Percentiles rank a stretch among this genome's conserved stretches.
Conservation (phyloP, 2,888 invertebrate species). For the Abrostola tripartita region DNA sequence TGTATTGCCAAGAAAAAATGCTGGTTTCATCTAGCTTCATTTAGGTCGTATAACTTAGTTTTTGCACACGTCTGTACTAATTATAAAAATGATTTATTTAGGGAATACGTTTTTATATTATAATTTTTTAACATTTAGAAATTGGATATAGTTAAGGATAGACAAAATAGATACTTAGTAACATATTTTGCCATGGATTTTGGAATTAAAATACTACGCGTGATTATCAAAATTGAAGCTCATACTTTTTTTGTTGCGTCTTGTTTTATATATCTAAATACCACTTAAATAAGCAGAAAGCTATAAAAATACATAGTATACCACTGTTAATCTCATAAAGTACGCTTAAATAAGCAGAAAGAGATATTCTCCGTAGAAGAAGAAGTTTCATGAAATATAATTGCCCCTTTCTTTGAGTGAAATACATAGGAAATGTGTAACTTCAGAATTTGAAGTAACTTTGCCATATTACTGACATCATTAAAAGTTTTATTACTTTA, state of each 20-base stretch:
- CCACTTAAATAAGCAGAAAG: no score
- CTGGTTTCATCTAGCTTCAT: conserved; percentile 63
- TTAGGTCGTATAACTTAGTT: conserved; percentile 50
- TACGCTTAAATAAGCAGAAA: conserved; percentile 2
- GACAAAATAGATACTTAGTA: no score
- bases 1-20: conserved; percentile 74
- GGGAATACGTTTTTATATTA: background rate
- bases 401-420: conserved; percentile 2
- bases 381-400: conserved; percentile 6
- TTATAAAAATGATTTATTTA: conserved; percentile 1
- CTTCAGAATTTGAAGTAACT: conserved; percentile 2
- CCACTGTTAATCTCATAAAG: background rate
- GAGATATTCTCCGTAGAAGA: background rate
- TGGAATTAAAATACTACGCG: no score
- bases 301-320: background rate
- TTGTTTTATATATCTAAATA: no score
- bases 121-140: no score
- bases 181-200: no score
- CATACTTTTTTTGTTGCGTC: no score
- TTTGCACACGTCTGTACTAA: conserved; percentile 21
- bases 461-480: background rate
- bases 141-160: no score
- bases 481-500: conserved; percentile 5
- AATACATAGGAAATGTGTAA: conserved; percentile 6
- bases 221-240: no score